phyloP scores from a whole-genome alignment of 2,888 invertebrate genomes.

The Tortricodes alternella region DNA sequence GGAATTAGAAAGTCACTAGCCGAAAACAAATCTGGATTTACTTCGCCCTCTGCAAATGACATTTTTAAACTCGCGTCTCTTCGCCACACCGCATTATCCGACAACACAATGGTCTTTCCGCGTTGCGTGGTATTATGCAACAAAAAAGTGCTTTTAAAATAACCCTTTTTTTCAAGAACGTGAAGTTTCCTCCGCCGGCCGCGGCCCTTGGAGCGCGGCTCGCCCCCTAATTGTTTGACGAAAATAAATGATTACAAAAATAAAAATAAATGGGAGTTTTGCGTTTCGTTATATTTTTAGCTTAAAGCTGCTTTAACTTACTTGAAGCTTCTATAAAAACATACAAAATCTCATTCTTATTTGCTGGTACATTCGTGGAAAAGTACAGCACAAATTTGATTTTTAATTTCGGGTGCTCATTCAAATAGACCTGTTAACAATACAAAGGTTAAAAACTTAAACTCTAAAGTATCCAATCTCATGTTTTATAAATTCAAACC shows the following conservation, averaged over 20 bases:
- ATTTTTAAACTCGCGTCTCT: constrained; percentile 66
- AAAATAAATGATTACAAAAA: constrained; percentile 80
- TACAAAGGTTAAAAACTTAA: not conserved
- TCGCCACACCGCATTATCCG: constrained; percentile 53
- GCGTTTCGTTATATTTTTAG: constrained; percentile 73
- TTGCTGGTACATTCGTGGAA: too few species aligned
- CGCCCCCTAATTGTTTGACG: constrained; percentile 78
- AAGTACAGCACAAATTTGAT: not conserved
- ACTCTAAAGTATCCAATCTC: not conserved
- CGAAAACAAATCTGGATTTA: constrained; percentile 75
- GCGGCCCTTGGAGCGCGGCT: constrained; percentile 61
- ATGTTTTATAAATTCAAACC: not conserved
- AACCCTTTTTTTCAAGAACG: constrained; percentile 72
- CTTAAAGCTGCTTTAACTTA: constrained; percentile 59
- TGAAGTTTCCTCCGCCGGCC: constrained; percentile 69
- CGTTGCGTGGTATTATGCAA: constrained; percentile 67
- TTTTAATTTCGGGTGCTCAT: not conserved
- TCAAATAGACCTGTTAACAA: not conserved
- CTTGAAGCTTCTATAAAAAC: constrained; percentile 47
- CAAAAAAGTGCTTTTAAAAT: constrained; percentile 69
- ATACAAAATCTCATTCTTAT: too few species aligned
- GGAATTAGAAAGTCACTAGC: constrained; percentile 80
- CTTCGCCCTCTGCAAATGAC: constrained; percentile 69
- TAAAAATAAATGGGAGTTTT: constrained; percentile 78
- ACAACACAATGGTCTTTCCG: constrained; percentile 50